Conservation (phyloP, 2,888 invertebrate genomes). For the Polylopha cassiicola region DNA sequence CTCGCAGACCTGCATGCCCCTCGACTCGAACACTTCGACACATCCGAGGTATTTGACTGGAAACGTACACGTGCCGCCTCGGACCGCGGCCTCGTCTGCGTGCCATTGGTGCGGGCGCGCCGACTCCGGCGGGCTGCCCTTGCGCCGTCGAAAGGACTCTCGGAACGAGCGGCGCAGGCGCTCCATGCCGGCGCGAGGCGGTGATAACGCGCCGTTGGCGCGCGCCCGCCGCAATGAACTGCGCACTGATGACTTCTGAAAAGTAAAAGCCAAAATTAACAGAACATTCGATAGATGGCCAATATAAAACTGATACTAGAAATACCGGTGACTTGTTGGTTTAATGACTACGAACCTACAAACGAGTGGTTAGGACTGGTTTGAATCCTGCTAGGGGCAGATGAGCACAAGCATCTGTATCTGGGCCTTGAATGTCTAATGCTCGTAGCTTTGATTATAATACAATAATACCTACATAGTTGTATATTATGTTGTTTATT, state of each 20-base stretch:
- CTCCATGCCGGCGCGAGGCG: slow-evolving; percentile 85
- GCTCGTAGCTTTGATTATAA: too few relatives aligned
- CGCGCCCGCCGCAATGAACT: slow-evolving; percentile 68
- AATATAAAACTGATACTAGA: too few relatives aligned
- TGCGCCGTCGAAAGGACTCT: slow-evolving; percentile 95
- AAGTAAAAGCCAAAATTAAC: slow-evolving; percentile 20
- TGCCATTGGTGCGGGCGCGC: slow-evolving; percentile 99
- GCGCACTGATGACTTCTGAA: slow-evolving; percentile 71
- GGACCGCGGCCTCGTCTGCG: slow-evolving; percentile 96
- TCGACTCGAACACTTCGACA: slow-evolving; percentile 99
- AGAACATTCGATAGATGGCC: too few relatives aligned
- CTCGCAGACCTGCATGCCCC: slow-evolving; percentile 99
- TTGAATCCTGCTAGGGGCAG: too few relatives aligned
- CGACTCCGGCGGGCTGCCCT: slow-evolving; percentile 91
- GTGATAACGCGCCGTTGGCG: slow-evolving; percentile 67
- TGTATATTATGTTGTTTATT: too few relatives aligned
- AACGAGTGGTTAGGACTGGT: too few relatives aligned
- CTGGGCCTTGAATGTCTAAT: too few relatives aligned
- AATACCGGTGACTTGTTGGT: too few relatives aligned
- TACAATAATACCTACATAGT: too few relatives aligned
- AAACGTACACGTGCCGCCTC: slow-evolving; percentile 97
- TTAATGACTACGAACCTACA: too few relatives aligned
- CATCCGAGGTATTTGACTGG: slow-evolving; percentile 99
- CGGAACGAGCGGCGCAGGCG: slow-evolving; percentile 92
- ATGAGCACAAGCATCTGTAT: too few relatives aligned